A percentile compares a stretch with the other conserved stretches of the same genome.
These are phyloP conservation scores for Abrostola tripartita DNA, from an alignment of 2,888 invertebrate genomes.

Conservation along the genomic window DNA sequence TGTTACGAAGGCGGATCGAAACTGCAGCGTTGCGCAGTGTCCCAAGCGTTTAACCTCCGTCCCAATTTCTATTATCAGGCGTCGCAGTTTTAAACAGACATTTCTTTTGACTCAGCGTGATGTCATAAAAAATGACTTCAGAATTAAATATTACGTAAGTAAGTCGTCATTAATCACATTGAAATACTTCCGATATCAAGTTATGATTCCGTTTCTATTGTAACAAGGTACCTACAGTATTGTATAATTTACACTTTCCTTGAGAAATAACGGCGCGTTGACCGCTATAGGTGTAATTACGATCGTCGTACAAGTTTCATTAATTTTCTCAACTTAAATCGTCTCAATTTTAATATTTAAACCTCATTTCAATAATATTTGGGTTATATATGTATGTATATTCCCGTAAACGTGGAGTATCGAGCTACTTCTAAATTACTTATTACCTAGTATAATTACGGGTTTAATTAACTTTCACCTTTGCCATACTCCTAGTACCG, in stretches of 20 bases:
- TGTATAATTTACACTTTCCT: constrained; percentile 18
- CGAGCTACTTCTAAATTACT: too few species aligned
- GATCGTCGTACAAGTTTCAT: constrained; percentile 19
- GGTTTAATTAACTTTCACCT: background rate
- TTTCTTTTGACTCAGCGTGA: background rate
- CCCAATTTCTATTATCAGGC: background rate
- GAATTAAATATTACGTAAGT: constrained; percentile 28
- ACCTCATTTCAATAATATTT: too few species aligned
- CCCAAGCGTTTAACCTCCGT: background rate
- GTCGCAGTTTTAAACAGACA: constrained; percentile 1
- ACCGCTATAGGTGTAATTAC: constrained; percentile 10
- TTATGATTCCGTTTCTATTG: constrained; percentile 24
- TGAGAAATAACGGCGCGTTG: constrained; percentile 12
- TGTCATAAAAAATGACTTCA: constrained; percentile 16
- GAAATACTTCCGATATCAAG: constrained; percentile 21
- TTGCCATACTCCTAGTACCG: background rate
- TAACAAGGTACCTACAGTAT: background rate
- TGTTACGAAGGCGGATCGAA: too few species aligned
- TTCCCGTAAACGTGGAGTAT: too few species aligned
- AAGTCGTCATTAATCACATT: constrained; percentile 19
- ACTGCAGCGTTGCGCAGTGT: constrained; percentile 8
- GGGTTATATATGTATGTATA: too few species aligned
- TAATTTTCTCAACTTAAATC: constrained; percentile 23
- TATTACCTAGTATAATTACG: too few species aligned
- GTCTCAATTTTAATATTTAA: too few species aligned